A percentile compares a stretch with the other conserved stretches of the same genome.
Conservation (phyloP, 2,888 invertebrate species). For the Callosobruchus maculatus region DNA sequence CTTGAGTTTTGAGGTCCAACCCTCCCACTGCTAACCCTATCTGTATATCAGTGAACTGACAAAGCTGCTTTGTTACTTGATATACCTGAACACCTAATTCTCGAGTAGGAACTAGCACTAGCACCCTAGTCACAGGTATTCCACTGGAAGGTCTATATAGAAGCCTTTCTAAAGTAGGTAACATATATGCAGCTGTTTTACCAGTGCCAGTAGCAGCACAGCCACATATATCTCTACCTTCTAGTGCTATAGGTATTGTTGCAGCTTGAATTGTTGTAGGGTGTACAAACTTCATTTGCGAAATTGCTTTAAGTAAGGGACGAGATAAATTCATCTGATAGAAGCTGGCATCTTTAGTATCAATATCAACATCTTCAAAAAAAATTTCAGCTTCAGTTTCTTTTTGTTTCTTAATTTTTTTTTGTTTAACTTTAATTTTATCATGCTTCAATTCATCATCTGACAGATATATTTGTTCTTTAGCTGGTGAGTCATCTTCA, state of each 20-base stretch:
- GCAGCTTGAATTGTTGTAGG: conserved; percentile 97
- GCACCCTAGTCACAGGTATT: conserved; percentile 71
- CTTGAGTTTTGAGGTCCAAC: conserved; percentile 72
- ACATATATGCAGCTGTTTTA: conserved; percentile 98
- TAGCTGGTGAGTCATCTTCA: conserved; percentile 35
- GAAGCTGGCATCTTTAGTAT: conserved; percentile 66
- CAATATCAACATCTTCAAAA: conserved; percentile 58
- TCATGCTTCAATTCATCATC: conserved; percentile 76
- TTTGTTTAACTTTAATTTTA: conserved; percentile 64
- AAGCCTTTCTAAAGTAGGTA: conserved; percentile 92
- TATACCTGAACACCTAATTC: conserved; percentile 98
- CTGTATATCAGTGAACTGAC: conserved; percentile 81
- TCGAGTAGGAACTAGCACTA: conserved; percentile 94
- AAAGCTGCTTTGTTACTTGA: conserved; percentile 85
- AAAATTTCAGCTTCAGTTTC: conserved; percentile 44
- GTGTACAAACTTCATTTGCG: conserved; percentile 81
- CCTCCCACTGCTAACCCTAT: conserved; percentile 85
- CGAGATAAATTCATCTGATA: conserved; percentile 96
- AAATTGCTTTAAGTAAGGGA: conserved; percentile 88
- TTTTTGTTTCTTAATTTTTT: conserved; percentile 53
- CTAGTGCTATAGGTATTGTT: conserved; percentile 88
- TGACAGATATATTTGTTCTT: conserved; percentile 57
- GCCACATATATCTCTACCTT: conserved; percentile 94
- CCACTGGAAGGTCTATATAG: conserved; percentile 73
- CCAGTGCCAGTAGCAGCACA: conserved; percentile 98